These are phyloP conservation scores for Athalia rosae DNA, from an alignment of 2,888 invertebrate genomes.

Conservation along the genomic window DNA sequence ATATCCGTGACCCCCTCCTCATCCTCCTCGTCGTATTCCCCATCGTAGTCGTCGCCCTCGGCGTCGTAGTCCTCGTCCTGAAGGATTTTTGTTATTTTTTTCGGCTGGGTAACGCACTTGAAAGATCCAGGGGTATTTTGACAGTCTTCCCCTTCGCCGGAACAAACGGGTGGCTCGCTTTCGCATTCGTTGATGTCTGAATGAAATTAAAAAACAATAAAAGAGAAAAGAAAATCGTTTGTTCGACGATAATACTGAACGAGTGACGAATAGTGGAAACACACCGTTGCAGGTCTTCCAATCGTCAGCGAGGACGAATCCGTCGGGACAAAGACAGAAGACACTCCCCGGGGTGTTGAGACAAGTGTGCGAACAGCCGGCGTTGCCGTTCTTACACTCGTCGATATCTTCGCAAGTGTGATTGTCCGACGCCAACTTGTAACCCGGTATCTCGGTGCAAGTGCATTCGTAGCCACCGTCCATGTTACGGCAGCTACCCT, in stretches of 20 bases:
- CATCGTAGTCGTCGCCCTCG: conserved; percentile 57
- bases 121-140: conserved; percentile 75
- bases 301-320: conserved; percentile 63
- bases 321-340: conserved; percentile 68
- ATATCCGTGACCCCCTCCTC: conserved; percentile 62
- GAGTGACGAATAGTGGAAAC: conserved; percentile 1
- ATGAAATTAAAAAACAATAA: conserved; percentile 41
- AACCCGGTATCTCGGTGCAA: conserved; percentile 78
- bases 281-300: conserved; percentile 67
- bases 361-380: conserved; percentile 79
- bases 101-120: conserved; percentile 60
- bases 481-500: conserved; percentile 78
- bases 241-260: too few species aligned
- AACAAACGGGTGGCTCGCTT: conserved; percentile 55
- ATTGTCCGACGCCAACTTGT: conserved; percentile 76
- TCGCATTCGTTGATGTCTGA: conserved; percentile 81
- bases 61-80: conserved; percentile 65
- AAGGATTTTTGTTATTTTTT: conserved; percentile 62
- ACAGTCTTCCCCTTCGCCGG: conserved; percentile 65
- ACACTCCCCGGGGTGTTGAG: conserved; percentile 76
- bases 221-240: neutral
- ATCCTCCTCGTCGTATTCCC: conserved; percentile 54
- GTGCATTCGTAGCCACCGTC: conserved; percentile 78
- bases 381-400: conserved; percentile 76
- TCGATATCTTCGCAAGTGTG: conserved; percentile 77